Percentiles rank a stretch among this genome's conserved stretches.
Conservation (phyloP, 2,888 invertebrate species). For the Napeogenes inachia region DNA sequence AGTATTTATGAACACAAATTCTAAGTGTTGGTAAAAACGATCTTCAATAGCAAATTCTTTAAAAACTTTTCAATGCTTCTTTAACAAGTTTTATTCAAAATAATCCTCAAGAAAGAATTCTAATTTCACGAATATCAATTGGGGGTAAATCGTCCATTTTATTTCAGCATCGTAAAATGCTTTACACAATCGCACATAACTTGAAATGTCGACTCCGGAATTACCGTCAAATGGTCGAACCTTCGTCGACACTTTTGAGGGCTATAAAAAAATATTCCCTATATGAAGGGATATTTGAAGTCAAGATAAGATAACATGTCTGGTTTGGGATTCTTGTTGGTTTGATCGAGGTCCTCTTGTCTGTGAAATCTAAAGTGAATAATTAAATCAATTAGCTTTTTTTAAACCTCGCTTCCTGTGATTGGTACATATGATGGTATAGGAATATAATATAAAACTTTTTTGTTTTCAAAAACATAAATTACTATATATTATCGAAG, state of each 20-base stretch:
- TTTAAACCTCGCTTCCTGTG: too few relatives aligned
- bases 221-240: slow-evolving; percentile 47
- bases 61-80: too few relatives aligned
- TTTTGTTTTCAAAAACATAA: too few relatives aligned
- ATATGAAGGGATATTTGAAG: slow-evolving; percentile 44
- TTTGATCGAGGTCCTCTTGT: neutral
- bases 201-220: slow-evolving; percentile 37
- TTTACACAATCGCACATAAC: slow-evolving; percentile 38
- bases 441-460: too few relatives aligned
- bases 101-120: slow-evolving; percentile 8
- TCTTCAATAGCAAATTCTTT: too few relatives aligned
- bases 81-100: too few relatives aligned
- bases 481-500: too few relatives aligned
- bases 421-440: too few relatives aligned
- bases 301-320: slow-evolving; percentile 48
- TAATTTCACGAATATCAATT: slow-evolving; percentile 21
- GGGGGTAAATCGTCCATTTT: slow-evolving; percentile 24
- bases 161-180: slow-evolving; percentile 36
- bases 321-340: neutral
- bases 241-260: slow-evolving; percentile 40
- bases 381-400: too few relatives aligned
- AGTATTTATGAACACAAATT: too few relatives aligned
- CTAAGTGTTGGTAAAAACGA: too few relatives aligned
- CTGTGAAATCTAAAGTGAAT: too few relatives aligned
- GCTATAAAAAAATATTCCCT: slow-evolving; percentile 57